Evolutionary conservation across 2,113 vertebrate species (phyloP), one percentile per base, ranked within the genome.

Genomic region (Chionomys nivalis): DNA sequence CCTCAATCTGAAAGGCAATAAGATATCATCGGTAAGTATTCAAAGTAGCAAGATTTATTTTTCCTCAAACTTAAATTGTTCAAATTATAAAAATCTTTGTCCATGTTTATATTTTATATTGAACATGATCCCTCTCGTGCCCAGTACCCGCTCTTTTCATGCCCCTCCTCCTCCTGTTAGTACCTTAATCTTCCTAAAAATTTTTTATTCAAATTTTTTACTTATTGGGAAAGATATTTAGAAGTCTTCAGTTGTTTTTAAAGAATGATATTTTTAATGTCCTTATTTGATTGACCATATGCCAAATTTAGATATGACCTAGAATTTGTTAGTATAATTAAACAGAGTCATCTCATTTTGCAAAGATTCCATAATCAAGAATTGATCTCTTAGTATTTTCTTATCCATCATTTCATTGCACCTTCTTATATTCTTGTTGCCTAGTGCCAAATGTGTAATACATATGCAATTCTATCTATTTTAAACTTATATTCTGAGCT

Each of bases 21-120:
- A 98, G 95, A 97, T 99, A 87, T 99, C 98, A 73, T 99, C 99
- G 47, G 99, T 99, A 97, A 98, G 99, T 98, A 39, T 77, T 72
- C 0, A 2, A 58, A 65, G 4, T 36, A 72, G 31, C 7, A 66
- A 81, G 61, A 68, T 52, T 58, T 47, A 39, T n/a, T 87, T 87
- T 36, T 86, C 28, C 28, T 66, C 44, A 47, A 12, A 72, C n/a
- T 87, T 70, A 33, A n/a, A 23, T 49, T 66, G 33, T 87, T 70
- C 49, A 31, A 13, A 14, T n/a, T 16, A 3, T 87, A 70, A 49
- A 28, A 49, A 23, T 47, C 17, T 66, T 66, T 36, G 81, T 7
- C 42, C 9, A 7, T 68, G 42, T 68, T 11, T 23, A 13, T 44
- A 31, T 44, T 85, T 63, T 85, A 65, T 21, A 6, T 68, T 68